These are phyloP conservation scores for Lathamus discolor DNA, from an alignment of 2,113 vertebrate genomes.

Conservation along the genomic window DNA sequence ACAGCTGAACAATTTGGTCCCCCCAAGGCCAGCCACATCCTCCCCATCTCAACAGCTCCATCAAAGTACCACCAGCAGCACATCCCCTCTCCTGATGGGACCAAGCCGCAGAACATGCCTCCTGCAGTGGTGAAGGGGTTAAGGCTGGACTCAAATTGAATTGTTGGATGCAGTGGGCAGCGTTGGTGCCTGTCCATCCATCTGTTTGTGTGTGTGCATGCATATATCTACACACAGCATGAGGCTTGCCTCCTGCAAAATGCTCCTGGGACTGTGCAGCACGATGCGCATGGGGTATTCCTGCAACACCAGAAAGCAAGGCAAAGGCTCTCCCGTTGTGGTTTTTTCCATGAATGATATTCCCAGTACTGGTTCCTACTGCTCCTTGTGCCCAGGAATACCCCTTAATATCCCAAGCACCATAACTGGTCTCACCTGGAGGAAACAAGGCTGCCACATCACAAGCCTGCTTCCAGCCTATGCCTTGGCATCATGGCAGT, in stretches of 20 bases:
- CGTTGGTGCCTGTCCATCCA: not conserved
- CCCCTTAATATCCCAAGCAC: not conserved
- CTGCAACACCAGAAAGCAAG: not conserved
- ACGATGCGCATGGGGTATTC: fast-evolving
- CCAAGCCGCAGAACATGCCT: not conserved
- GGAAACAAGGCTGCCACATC: not conserved
- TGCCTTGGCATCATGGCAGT: fast-evolving
- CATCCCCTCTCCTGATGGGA: fast-evolving
- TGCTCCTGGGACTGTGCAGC: fast-evolving
- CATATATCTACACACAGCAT: not conserved
- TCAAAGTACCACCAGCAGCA: fast-evolving
- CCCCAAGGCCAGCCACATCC: not conserved
- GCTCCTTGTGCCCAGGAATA: not conserved
- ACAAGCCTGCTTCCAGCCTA: not conserved
- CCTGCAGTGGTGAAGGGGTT: not conserved
- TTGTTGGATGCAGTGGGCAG: not conserved
- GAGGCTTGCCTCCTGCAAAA: fast-evolving
- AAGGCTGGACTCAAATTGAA: not conserved
- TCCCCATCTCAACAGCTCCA: not conserved
- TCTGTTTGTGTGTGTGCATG: not conserved
- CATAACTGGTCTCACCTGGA: not conserved
- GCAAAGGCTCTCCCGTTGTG: not conserved
- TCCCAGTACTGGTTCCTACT: not conserved
- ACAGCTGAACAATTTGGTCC: not conserved
- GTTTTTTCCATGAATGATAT: not conserved